phyloP scores from a whole-genome alignment of 2,888 invertebrate species.

The Agriopis leucophaearia region DNA sequence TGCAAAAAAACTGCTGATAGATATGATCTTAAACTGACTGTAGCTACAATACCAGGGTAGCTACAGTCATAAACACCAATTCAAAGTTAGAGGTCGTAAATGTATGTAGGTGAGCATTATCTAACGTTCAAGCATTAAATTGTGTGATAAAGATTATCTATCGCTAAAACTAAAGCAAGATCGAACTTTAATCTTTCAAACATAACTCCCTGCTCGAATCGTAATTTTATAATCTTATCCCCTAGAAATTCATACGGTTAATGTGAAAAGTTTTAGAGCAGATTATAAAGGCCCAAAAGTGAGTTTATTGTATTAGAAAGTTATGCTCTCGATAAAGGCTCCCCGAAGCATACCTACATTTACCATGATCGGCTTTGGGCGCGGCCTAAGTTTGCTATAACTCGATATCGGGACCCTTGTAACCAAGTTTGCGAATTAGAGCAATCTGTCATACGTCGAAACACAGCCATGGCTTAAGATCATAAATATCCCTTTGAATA shows the following conservation, averaged over 20 bases:
- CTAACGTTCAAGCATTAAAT: conserved; percentile 7
- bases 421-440: conserved; percentile 70
- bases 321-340: conserved; percentile 56
- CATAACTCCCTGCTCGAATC: conserved; percentile 17
- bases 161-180: conserved; percentile 8
- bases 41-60: background rate
- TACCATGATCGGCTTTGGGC: conserved; percentile 45
- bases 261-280: conserved; percentile 53
- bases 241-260: conserved; percentile 39
- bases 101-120: background rate
- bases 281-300: conserved; percentile 55
- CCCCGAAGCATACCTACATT: conserved; percentile 43
- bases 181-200: conserved; percentile 20
- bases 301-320: conserved; percentile 63
- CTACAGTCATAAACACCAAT: background rate
- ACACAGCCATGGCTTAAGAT: conserved; percentile 49
- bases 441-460: conserved; percentile 66
- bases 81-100: conserved; percentile 6
- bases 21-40: background rate
- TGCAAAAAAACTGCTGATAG: background rate
- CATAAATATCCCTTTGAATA: conserved; percentile 51
- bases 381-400: conserved; percentile 64
- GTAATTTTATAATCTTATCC: conserved; percentile 36
- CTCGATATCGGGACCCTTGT: conserved; percentile 70
- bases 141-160: conserved; percentile 21